Conservation (phyloP, 2,113 vertebrate genomes). For the Nothobranchius furzeri region DNA sequence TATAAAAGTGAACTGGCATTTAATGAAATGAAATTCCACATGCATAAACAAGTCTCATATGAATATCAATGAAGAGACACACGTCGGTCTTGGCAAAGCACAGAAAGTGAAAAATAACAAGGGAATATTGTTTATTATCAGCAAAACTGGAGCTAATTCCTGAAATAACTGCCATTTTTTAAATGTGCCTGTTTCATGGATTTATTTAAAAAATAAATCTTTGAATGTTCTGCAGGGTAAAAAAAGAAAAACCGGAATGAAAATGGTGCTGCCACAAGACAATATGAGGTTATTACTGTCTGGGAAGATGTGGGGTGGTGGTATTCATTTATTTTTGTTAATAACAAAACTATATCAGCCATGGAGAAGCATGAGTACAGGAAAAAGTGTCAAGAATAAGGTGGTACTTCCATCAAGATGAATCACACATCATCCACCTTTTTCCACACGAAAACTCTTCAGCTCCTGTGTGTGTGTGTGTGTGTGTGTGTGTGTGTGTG, state of each 20-base stretch:
- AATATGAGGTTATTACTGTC: conserved; percentile 10
- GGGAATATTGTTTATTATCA: conserved; percentile 22
- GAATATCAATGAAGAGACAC: conserved; percentile 46
- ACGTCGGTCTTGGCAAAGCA: conserved; percentile 5
- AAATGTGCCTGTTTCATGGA: conserved; percentile 22
- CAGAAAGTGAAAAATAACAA: not conserved
- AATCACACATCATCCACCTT: conserved; percentile 33
- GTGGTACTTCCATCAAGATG: conserved; percentile 33
- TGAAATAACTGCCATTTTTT: conserved; percentile 30
- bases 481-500: no score
- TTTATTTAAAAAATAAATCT: not conserved
- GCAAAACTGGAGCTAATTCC: conserved; percentile 17
- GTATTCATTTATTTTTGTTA: conserved; percentile 23
- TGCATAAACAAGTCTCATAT: conserved; percentile 51
- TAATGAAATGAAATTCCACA: conserved; percentile 56
- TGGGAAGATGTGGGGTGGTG: conserved; percentile 1
- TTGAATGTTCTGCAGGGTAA: not conserved
- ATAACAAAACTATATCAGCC: conserved; percentile 1
- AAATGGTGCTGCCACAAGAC: conserved; percentile 6
- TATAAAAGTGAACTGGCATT: conserved; percentile 47
- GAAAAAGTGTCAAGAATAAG: conserved; percentile 9
- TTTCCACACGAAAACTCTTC: conserved; percentile 25
- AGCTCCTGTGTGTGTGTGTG: not conserved
- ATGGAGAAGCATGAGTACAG: conserved; percentile 1
- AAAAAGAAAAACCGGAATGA: not conserved